phyloP scores from a whole-genome alignment of 2,797 vertebrate genomes.

The Phoebastria nigripes region DNA sequence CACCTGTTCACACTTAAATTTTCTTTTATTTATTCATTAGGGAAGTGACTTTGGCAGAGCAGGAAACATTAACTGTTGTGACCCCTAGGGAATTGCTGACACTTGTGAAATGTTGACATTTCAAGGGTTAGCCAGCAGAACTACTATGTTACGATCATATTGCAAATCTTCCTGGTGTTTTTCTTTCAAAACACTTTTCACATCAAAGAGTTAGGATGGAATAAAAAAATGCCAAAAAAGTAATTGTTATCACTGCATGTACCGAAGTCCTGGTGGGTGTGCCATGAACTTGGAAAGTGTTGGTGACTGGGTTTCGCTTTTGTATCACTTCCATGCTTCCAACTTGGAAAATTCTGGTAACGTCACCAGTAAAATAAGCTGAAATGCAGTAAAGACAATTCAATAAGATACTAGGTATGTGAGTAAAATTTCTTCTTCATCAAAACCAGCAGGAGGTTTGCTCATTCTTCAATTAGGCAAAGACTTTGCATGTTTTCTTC shows the following conservation, averaged over 20 bases:
- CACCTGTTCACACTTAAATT: neutral
- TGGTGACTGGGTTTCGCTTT: neutral
- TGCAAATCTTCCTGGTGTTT: neutral
- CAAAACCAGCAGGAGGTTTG: neutral
- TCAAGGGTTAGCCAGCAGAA: neutral
- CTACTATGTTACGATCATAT: neutral
- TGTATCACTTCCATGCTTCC: neutral
- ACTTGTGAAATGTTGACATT: neutral
- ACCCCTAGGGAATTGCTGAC: neutral
- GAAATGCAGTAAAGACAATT: neutral
- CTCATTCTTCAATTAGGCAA: neutral
- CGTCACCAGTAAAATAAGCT: neutral
- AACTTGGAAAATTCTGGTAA: neutral
- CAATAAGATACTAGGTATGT: neutral
- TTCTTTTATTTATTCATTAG: neutral
- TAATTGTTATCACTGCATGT: neutral
- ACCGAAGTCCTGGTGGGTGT: neutral
- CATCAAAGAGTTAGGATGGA: neutral
- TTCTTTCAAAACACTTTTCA: neutral
- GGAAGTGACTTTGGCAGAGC: neutral
- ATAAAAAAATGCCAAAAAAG: neutral
- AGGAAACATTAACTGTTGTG: neutral
- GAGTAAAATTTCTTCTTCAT: neutral
- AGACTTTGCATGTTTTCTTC: neutral
- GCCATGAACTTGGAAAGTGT: neutral